Conservation (phyloP, 1,140 invertebrate species). For the Bombus picipes region DNA sequence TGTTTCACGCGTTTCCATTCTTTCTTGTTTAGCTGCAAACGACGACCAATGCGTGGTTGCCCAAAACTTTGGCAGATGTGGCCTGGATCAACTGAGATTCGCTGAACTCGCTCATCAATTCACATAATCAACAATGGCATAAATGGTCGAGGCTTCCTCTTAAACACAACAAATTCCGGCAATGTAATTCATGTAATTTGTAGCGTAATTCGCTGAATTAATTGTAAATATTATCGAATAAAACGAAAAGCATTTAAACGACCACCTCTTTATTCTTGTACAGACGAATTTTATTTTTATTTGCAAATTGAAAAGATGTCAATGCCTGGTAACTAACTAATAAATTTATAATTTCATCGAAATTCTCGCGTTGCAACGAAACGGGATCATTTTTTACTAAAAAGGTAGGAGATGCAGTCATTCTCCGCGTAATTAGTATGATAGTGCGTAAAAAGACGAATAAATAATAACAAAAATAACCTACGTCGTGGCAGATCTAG, state of each 20-base stretch:
- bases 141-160: neutral
- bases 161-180: neutral
- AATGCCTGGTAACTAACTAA: too few species aligned
- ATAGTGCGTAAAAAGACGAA: too few species aligned
- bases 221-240: neutral
- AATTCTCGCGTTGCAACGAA: neutral
- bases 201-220: neutral
- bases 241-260: neutral
- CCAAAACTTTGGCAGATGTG: neutral
- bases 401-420: neutral
- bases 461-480: too few species aligned
- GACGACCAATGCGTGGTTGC: conserved; percentile 9
- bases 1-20: neutral
- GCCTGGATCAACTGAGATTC: neutral
- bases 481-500: too few species aligned
- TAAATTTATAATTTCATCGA: neutral
- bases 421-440: too few species aligned
- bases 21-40: neutral
- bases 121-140: neutral
- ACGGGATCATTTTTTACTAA: neutral
- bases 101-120: neutral
- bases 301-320: too few species aligned
- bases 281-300: too few species aligned
- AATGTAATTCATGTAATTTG: neutral
- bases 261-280: too few species aligned